Evolutionary conservation across 2,797 vertebrate species (phyloP).

Genomic region (Phoxinus dragarum): DNA sequence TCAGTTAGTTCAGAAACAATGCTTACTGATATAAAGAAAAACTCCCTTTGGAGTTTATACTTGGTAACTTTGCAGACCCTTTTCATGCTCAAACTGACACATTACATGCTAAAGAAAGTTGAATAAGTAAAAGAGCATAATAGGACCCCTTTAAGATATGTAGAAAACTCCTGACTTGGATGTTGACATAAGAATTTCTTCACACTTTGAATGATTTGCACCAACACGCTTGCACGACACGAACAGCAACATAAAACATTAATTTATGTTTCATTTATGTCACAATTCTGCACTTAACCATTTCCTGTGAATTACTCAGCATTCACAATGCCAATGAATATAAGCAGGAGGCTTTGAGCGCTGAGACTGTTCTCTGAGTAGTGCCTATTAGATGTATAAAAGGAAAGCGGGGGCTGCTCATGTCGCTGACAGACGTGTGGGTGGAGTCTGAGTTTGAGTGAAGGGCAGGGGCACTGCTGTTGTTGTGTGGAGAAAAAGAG

Average conservation of each 20-base stretch:
- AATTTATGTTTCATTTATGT: background rate
- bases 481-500: slow-evolving; percentile 53
- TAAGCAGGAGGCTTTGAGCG: slow-evolving; percentile 24
- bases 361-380: slow-evolving; percentile 5
- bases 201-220: slow-evolving; percentile 1
- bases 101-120: background rate
- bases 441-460: slow-evolving; percentile 36
- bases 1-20: background rate
- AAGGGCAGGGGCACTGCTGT: slow-evolving; percentile 43
- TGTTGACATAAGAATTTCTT: slow-evolving; percentile 21
- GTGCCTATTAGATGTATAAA: background rate
- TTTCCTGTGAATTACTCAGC: slow-evolving; percentile 13
- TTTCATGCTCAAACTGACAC: background rate
- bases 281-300: background rate
- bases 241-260: background rate
- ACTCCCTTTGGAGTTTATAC: background rate
- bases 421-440: slow-evolving; percentile 13
- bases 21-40: background rate
- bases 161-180: background rate
- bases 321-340: slow-evolving; percentile 33
- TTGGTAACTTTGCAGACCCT: background rate
- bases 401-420: slow-evolving; percentile 11
- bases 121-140: background rate
- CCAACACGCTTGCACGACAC: slow-evolving; percentile 26
- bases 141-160: background rate